A percentile compares a stretch with the other conserved stretches of the same genome.
phyloP scores from a whole-genome alignment of 2,113 vertebrate genomes.

The Rattus norvegicus region DNA sequence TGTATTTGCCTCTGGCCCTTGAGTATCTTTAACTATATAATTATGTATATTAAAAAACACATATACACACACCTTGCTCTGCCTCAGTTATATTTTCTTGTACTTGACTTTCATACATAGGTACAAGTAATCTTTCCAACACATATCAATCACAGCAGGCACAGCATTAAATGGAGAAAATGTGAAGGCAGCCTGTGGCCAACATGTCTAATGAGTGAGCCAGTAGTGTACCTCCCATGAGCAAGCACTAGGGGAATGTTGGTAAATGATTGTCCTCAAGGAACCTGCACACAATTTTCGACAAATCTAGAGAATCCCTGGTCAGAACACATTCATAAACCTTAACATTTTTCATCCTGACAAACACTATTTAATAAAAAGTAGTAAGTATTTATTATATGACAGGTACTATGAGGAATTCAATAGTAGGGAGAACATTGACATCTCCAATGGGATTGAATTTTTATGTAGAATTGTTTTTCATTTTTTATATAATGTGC shows the following conservation, averaged over 20 bases:
- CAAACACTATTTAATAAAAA: neutral
- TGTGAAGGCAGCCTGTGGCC: neutral
- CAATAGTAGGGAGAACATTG: neutral
- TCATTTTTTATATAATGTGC: neutral
- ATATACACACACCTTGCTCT: neutral
- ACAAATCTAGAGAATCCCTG: neutral
- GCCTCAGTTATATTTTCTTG: neutral
- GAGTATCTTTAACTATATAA: neutral
- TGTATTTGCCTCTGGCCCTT: neutral
- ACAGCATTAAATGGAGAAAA: neutral
- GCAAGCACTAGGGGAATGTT: neutral
- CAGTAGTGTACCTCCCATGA: neutral
- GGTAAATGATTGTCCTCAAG: neutral
- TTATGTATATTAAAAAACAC: neutral
- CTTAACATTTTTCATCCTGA: neutral
- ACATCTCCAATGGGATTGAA: neutral
- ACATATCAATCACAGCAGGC: neutral
- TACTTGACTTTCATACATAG: neutral
- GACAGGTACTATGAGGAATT: neutral
- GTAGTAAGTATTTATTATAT: neutral
- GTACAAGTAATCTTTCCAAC: neutral
- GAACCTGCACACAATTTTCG: neutral
- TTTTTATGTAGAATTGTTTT: neutral
- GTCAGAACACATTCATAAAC: neutral
- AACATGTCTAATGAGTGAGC: neutral